phyloP scores from a whole-genome alignment of 2,113 vertebrate genomes.

The Petromus typicus region DNA sequence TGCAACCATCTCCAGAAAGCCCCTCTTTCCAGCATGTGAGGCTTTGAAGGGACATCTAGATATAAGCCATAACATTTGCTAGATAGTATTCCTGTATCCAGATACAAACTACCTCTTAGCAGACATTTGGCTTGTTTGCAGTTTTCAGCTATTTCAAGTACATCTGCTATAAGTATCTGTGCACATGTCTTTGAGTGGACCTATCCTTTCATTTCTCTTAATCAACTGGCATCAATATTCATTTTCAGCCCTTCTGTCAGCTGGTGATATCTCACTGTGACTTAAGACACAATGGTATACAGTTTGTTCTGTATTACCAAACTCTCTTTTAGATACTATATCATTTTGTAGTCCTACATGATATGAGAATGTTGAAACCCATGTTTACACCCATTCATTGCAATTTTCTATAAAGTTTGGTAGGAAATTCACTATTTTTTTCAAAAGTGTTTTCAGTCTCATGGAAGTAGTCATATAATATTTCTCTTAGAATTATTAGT shows the following conservation, averaged over 20 bases:
- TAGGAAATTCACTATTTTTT: background rate
- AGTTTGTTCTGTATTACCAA: background rate
- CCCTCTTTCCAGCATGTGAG: background rate
- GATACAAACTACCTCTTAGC: background rate
- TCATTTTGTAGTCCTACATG: background rate
- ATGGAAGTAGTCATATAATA: background rate
- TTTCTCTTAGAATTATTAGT: background rate
- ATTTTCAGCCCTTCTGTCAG: background rate
- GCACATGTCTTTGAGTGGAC: background rate
- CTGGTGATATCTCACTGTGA: background rate
- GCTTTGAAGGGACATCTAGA: background rate
- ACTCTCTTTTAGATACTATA: background rate
- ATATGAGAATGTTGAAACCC: background rate
- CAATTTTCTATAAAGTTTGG: background rate
- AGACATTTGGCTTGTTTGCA: background rate
- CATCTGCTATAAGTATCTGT: background rate
- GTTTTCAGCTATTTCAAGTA: background rate
- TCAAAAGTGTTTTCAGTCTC: background rate
- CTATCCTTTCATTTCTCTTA: background rate
- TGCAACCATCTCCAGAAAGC: background rate
- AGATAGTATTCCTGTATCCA: background rate
- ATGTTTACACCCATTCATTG: background rate
- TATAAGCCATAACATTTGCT: background rate
- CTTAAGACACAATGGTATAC: background rate
- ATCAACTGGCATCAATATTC: background rate